phyloP scores from a whole-genome alignment of 2,797 vertebrate species.

The Scolopax bukidnonensis region DNA sequence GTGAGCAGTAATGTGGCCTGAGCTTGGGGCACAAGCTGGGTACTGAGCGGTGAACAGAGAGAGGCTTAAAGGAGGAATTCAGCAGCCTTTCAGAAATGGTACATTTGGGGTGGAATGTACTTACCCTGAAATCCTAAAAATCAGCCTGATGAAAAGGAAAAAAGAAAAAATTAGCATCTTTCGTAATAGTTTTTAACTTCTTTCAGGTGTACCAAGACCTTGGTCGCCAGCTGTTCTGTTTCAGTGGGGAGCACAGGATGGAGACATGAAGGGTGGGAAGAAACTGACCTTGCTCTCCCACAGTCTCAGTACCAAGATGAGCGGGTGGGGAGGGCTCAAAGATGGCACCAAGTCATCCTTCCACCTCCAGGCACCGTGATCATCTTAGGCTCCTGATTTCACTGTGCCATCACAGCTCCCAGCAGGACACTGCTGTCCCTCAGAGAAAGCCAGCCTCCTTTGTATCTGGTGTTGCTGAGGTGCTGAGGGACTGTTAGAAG shows the following conservation, averaged over 20 bases:
- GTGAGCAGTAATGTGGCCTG: slow-evolving; percentile 4
- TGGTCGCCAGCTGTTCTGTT: not conserved
- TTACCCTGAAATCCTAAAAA: not conserved
- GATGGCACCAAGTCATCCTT: not conserved
- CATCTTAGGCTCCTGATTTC: not conserved
- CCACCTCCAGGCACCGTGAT: not conserved
- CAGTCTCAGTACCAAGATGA: rapidly evolving
- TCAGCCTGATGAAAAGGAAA: not conserved
- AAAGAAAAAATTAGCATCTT: not conserved
- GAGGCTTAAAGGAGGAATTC: not conserved
- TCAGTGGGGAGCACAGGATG: not conserved
- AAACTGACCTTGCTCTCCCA: not conserved
- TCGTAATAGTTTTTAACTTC: not conserved
- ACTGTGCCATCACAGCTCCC: rapidly evolving
- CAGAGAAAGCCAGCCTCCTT: not conserved
- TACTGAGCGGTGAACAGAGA: slow-evolving; percentile 35
- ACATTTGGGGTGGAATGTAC: slow-evolving; percentile 15
- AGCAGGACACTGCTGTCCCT: not conserved
- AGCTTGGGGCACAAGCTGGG: slow-evolving; percentile 48
- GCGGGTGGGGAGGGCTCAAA: too few species aligned
- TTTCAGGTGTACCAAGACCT: not conserved
- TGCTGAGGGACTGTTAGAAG: rapidly evolving
- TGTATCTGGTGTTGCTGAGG: rapidly evolving
- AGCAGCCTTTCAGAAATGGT: not conserved
- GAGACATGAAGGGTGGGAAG: not conserved